Evolutionary conservation across 2,113 vertebrate species (phyloP).

Genomic region (Dermatemys mawii): DNA sequence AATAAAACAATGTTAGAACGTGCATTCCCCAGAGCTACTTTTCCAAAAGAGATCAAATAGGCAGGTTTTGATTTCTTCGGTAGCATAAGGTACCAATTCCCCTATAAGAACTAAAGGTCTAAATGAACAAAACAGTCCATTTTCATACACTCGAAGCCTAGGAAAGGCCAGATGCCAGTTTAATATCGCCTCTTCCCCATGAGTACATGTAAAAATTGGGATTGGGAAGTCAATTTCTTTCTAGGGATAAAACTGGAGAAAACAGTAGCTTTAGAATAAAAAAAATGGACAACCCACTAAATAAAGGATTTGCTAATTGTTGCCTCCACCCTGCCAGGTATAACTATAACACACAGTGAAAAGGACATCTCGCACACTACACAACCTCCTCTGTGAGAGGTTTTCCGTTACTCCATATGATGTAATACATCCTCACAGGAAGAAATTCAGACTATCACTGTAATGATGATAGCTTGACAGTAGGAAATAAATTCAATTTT

Average conservation of each 20-base stretch:
- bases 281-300: background rate
- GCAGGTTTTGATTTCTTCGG: conserved; percentile 46
- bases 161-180: background rate
- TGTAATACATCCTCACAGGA: background rate
- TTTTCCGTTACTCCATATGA: background rate
- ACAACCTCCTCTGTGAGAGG: background rate
- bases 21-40: conserved; percentile 58
- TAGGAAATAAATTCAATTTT: background rate
- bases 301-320: background rate
- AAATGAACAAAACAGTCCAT: conserved; percentile 53
- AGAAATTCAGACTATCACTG: background rate
- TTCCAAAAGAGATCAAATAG: conserved; percentile 37
- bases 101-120: conserved; percentile 47
- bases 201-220: background rate
- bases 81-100: conserved; percentile 48
- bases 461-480: background rate
- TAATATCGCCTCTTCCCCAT: background rate
- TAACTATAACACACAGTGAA: rapidly evolving
- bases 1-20: conserved; percentile 55
- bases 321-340: background rate
- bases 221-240: background rate
- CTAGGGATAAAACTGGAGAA: background rate
- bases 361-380: background rate
- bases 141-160: conserved; percentile 35
- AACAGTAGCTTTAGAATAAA: background rate